Evolutionary conservation across 2,113 vertebrate genomes (phyloP), one percentile per base, ranked within the genome.

Genomic region (Cariama cristata): DNA sequence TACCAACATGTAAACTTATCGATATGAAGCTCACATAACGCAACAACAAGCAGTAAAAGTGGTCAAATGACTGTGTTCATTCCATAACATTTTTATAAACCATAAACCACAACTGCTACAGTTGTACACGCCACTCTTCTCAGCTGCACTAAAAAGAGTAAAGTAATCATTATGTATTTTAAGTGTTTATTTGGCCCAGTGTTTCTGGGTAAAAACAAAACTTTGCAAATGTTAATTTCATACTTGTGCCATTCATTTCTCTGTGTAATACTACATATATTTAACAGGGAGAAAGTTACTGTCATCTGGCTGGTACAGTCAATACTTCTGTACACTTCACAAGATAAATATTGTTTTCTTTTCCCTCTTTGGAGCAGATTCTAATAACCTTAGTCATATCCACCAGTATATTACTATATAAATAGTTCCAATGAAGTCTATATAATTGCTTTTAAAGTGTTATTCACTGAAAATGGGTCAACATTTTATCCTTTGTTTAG

Each of bases 41-140:
- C 73, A 93, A 85, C 45, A 67, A 77, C 53, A 27, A 49, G 22
- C 55, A 83, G 35, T 96, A 90, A 97, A 98, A 92, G 74, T 60
- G 15, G 32, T 71, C 86, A 91, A 84, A 90, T 72, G 2, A 53
- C n/a, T 82, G 27, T 69, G 44, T 38, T 95, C 60, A 59, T 96
- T 63, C 26, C 30, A 47, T 49, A 93, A 47, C 30, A 75, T 35
- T 85, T 97, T 97, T 82, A 81, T 45, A 94, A 92, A 62, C 52
- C 44, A 19, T 56, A 94, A 69, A 32, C 38, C 62, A 52, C 79
- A 91, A 49, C 60, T 73, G 50, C 45, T 86, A 56, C 30, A 81
- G 77, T 71, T 79, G 28, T 76, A 62, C 5, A 8, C 35, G 47
- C 22, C 40, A 66, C 87, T 90, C 73, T 69, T 88, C 90, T 81